Evolutionary conservation across 2,113 vertebrate species (phyloP).

Genomic region (Percopsis transmontana): DNA sequence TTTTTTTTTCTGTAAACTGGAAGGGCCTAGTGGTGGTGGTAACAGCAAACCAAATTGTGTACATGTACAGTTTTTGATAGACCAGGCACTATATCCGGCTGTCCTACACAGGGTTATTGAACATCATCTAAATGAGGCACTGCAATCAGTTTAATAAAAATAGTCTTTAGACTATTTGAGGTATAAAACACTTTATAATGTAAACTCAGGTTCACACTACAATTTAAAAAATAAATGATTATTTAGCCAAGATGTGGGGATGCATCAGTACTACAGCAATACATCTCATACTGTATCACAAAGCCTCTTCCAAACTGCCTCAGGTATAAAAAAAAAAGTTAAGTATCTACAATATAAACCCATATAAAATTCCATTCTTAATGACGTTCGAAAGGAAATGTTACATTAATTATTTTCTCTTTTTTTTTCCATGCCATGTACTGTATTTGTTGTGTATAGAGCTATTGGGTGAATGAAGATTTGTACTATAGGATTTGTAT

Average conservation of each 20-base stretch:
- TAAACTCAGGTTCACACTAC: constrained; percentile 53
- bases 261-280: constrained; percentile 50
- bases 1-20: too few relatives aligned
- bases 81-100: too few relatives aligned
- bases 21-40: too few relatives aligned
- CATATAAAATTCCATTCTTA: constrained; percentile 16
- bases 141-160: too few relatives aligned
- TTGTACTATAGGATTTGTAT: constrained; percentile 54
- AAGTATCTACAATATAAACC: constrained; percentile 34
- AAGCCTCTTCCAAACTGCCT: constrained; percentile 64
- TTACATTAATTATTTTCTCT: not conserved
- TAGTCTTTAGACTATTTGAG: too few relatives aligned
- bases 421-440: constrained; percentile 33
- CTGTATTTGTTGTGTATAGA: constrained; percentile 48
- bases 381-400: not conserved
- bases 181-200: not conserved
- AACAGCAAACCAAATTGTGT: too few relatives aligned
- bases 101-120: too few relatives aligned
- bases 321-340: constrained; percentile 62
- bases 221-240: constrained; percentile 13
- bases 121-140: too few relatives aligned
- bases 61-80: too few relatives aligned
- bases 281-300: constrained; percentile 42
- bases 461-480: constrained; percentile 45
- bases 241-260: not conserved